Base-by-base conservation (phyloP, 2,888 invertebrate species). In the Drosophila ezoana region DNA sequence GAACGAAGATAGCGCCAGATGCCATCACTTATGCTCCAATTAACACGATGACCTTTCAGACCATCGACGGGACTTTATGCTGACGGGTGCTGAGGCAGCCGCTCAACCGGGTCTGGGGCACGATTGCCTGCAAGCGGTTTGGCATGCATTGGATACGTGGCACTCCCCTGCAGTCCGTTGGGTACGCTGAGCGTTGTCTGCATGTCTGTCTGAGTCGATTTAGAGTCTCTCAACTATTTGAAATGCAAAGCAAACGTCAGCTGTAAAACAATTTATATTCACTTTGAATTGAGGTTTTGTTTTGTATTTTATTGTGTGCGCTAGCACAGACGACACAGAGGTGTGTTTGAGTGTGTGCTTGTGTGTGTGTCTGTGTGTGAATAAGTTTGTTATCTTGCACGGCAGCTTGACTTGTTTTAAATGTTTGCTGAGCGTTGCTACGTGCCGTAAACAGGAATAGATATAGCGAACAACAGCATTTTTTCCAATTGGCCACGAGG, bases 261-360 rank as follows among this genome's bases (percentile, higher is more conserved):
- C 79, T 81, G 85, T 85, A 85, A 88, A 87, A 89, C 90, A 81
- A 84, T 87, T 89, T 89, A 82, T 78, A 89, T 89, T 89, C 89
- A 88, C 85, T 89, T 89, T 78, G 81, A 76, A 84, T 89, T 85
- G 85, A 81, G 87, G 84, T 88, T 84, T 86, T 84, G 87, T 88
- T 83, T 88, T 70, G 65, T 66, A 84, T 87, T 83, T 79, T 80
- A 85, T 77, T 80, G 66, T 78, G 60, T 51, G 58, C 28, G 8
- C 28, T 28, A 8, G 28, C 28, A 38, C 60, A 64, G 66, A 71
- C 77, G 60, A 58, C 11, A 41, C 41, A 32, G 14, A 52, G 47
- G 37, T 52, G 45, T 57, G 28, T 37, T 9, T 53, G 18, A 44
- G 11, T 37, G n/a, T 47, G 33, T 37, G 4, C 40, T 18, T 58